Evolutionary conservation across 2,888 invertebrate species (phyloP), one percentile per base, ranked within the genome.

Genomic region (Dryadula phaetusa): DNA sequence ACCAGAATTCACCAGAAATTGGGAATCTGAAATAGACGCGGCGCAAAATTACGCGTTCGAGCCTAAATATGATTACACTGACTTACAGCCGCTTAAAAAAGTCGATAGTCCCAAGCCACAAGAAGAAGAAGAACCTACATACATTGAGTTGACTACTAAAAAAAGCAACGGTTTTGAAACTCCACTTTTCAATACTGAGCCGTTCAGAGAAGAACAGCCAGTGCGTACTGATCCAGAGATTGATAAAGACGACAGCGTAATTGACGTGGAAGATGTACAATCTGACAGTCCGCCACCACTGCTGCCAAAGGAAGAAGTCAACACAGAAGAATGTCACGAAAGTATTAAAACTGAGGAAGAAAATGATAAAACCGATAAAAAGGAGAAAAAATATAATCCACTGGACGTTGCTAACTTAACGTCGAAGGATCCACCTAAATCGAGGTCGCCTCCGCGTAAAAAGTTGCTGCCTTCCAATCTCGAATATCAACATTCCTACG

Each of bases 371-470:
- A 85, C 82, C 82, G 90, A 88, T 72, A 78, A 67, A 22, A 85
- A 72, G 80, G 85, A 84, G 80, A 94, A 86, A 82, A 94, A 92
- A 73, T 94, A 92, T 75, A 94, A 94, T 80, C 94, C 94, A n/a
- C 81, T 94, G 65, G 94, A 94, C 78, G 94, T 94, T 12, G 94
- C 94, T 68, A 94, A 94, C 85, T 86, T 94, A 74, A 94, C 94
- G 32, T 93, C 94, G 10, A 93, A 93, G 80, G 94, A 94, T 78
- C 94, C 94, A 0, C 94, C 94, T 1, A 93, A 92, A 74, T 88
- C 90, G 5, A 86, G 85, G 60, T 88, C 92, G 3, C 91, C 93
- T 20, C 87, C 88, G 0, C 87, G 93, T 74, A 93, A 94, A 75
- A 93, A 94, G 76, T 77, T 93, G 70, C 76, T 93, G 74, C 83